Conservation (phyloP, 2,797 vertebrate genomes). For the Arctocebus calabarensis region DNA sequence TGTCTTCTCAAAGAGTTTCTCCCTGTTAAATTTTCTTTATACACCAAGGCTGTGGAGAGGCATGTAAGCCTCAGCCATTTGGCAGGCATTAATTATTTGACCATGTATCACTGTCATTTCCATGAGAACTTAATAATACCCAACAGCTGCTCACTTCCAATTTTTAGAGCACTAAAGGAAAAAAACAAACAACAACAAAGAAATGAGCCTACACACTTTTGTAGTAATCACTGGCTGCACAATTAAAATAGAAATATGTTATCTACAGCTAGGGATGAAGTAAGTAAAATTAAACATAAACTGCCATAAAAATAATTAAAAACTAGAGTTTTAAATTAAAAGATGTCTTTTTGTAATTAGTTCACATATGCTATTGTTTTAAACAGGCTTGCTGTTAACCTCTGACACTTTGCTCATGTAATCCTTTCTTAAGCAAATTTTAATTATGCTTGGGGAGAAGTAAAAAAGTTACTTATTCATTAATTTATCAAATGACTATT, state of each 20-base stretch:
- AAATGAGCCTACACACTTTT: not conserved
- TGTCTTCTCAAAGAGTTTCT: not conserved
- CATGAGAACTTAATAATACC: constrained; percentile 43
- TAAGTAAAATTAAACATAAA: constrained; percentile 74
- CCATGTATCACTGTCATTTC: constrained; percentile 39
- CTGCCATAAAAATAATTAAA: constrained; percentile 72
- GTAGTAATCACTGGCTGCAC: constrained; percentile 12
- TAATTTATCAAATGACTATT: constrained; percentile 50
- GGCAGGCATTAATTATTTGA: constrained; percentile 45
- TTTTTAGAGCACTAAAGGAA: constrained; percentile 16
- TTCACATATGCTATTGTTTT: constrained; percentile 75
- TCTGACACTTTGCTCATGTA: constrained; percentile 62
- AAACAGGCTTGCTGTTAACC: constrained; percentile 74
- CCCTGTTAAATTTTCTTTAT: not conserved
- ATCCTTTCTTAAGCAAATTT: constrained; percentile 69
- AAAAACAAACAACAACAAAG: not conserved
- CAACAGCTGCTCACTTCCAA: not conserved
- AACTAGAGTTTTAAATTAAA: constrained; percentile 73
- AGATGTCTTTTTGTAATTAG: constrained; percentile 71
- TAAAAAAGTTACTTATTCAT: constrained; percentile 52
- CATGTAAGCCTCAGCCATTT: constrained; percentile 12
- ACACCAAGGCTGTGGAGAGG: not conserved
- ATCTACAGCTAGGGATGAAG: not conserved
- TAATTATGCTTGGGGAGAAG: constrained; percentile 67
- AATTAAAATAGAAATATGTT: constrained; percentile 78